Conservation (phyloP, 1,140 invertebrate species). For the Leptinotarsa texana region DNA sequence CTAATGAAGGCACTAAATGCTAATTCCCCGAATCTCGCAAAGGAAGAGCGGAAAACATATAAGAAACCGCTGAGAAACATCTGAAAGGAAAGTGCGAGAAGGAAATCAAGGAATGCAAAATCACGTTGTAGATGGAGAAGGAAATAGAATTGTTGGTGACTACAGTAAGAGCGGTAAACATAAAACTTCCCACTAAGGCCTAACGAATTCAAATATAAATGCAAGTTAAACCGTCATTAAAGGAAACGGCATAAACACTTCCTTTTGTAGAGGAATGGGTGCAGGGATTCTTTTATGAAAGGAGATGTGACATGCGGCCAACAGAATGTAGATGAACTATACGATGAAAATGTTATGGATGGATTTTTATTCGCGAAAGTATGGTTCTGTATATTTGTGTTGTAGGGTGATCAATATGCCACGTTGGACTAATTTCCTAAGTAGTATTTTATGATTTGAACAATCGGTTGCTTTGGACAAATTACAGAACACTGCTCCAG, state of each 20-base stretch:
- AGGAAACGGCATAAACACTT: conserved; percentile 20
- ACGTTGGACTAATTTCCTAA: no score
- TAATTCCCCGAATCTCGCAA: neutral
- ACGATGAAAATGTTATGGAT: no score
- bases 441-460: no score
- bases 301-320: neutral
- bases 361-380: no score
- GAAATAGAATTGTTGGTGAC: conserved; percentile 16
- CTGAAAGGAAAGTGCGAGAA: neutral
- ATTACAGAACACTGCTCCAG: no score
- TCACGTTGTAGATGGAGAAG: conserved; percentile 11
- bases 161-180: conserved; percentile 8
- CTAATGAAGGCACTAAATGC: conserved; percentile 4
- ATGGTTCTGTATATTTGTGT: no score
- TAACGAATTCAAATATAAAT: conserved; percentile 23
- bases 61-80: neutral
- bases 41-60: neutral
- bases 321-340: neutral
- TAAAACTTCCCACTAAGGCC: conserved; percentile 18
- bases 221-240: conserved; percentile 22
- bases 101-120: conserved; percentile 18
- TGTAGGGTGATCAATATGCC: no score
- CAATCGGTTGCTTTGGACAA: no score
- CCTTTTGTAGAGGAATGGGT: conserved; percentile 8
- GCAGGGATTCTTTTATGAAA: neutral